Percentiles rank a stretch among this genome's conserved stretches.
Conservation (phyloP, 2,797 vertebrate genomes). For the Myiotriccus ornatus region DNA sequence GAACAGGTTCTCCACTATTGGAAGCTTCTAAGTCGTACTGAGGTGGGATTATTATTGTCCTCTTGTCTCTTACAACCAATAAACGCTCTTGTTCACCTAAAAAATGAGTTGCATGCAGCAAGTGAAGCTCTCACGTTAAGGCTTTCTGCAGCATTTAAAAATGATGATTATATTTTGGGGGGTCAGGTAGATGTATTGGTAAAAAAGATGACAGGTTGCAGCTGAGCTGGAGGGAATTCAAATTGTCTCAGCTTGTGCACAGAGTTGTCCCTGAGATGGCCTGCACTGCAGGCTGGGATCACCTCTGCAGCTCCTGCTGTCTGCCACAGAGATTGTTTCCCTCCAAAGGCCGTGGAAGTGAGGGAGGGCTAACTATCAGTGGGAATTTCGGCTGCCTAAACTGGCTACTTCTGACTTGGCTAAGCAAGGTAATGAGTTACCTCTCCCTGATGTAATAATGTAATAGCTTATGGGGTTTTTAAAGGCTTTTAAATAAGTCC, state of each 20-base stretch:
- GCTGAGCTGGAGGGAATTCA: conserved; percentile 22
- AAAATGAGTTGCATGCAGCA: neutral
- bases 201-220: neutral
- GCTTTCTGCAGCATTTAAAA: neutral
- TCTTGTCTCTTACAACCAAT: neutral
- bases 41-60: neutral
- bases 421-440: neutral
- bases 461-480: neutral
- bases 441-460: conserved; percentile 1
- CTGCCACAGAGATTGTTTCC: neutral
- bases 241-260: neutral
- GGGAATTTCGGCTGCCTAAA: neutral
- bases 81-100: neutral
- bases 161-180: neutral
- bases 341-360: neutral
- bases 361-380: neutral
- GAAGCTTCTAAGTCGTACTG: neutral
- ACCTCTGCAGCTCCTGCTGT: neutral
- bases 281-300: neutral
- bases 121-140: neutral
- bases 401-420: neutral
- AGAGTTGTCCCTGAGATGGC: neutral
- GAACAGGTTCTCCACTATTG: neutral
- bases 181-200: neutral
- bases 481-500: neutral